Evolutionary conservation across 2,888 invertebrate genomes (phyloP).

Genomic region (Netelia melanura): DNA sequence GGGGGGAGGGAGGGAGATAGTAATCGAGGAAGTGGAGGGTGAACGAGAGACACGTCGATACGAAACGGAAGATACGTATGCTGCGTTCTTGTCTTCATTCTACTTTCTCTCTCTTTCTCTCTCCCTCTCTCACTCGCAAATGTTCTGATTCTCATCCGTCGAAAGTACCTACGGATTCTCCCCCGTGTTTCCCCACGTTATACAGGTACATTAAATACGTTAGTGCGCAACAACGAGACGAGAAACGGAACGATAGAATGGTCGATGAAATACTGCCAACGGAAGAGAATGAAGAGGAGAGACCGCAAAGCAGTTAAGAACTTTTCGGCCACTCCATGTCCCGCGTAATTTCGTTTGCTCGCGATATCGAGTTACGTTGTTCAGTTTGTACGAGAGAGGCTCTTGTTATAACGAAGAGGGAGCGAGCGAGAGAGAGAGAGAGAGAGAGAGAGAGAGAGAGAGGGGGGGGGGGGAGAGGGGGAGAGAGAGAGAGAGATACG

Average conservation of each 20-base stretch:
- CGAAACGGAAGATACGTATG: slow-evolving; percentile 24
- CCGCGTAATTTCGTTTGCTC: slow-evolving; percentile 60
- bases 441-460: slow-evolving; percentile 51
- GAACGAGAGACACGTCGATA: slow-evolving; percentile 44
- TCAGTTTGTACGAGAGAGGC: slow-evolving; percentile 40
- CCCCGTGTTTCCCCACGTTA: slow-evolving; percentile 20
- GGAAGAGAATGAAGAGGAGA: slow-evolving; percentile 23
- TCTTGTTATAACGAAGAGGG: slow-evolving; percentile 49
- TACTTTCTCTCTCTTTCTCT: slow-evolving; percentile 22
- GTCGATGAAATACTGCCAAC: slow-evolving; percentile 29
- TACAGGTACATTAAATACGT: slow-evolving; percentile 30
- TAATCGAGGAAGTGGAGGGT: not conserved
- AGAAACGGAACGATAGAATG: slow-evolving; percentile 26
- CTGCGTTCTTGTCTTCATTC: slow-evolving; percentile 23
- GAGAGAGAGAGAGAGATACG: slow-evolving; percentile 30
- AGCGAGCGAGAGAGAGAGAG: slow-evolving; percentile 46
- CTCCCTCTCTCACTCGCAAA: not conserved
- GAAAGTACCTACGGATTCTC: slow-evolving; percentile 41
- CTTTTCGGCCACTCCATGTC: slow-evolving; percentile 57
- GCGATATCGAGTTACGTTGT: slow-evolving; percentile 52
- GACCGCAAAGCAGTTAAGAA: slow-evolving; percentile 59
- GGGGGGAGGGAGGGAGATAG: not conserved
- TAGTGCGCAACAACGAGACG: slow-evolving; percentile 18
- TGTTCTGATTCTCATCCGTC: not conserved
- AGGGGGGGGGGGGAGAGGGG: slow-evolving; percentile 54